Percentiles rank a stretch among this genome's conserved stretches.
Conservation (phyloP, 2,797 vertebrate species). For the Sebastolobus altivelis region DNA sequence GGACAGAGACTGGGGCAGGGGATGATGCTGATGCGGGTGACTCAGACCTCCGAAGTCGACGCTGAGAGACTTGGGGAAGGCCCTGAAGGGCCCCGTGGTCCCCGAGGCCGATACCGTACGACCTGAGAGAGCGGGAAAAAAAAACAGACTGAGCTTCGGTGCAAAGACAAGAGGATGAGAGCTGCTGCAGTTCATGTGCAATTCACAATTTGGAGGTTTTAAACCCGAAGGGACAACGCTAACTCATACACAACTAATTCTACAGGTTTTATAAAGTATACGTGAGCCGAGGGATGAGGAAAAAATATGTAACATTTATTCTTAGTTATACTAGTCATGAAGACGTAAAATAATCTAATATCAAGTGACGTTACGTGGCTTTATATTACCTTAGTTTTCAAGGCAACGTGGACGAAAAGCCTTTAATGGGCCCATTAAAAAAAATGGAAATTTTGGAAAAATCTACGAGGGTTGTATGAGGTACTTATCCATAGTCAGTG, state of each 20-base stretch:
- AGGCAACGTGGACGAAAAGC: neutral
- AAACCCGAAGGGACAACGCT: neutral
- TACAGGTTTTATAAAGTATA: neutral
- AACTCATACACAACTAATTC: neutral
- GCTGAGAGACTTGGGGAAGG: conserved; percentile 87
- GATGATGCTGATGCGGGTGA: conserved; percentile 66
- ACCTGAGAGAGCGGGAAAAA: conserved; percentile 69
- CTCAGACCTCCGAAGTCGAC: conserved; percentile 85
- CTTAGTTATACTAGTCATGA: neutral
- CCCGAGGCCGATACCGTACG: conserved; percentile 81
- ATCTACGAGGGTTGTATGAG: no score
- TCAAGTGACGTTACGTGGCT: neutral
- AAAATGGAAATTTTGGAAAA: no score
- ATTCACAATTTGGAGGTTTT: neutral
- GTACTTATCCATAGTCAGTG: no score
- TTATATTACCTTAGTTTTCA: neutral
- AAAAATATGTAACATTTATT: neutral
- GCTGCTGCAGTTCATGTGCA: neutral
- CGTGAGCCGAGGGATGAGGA: neutral
- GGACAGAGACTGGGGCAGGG: conserved; percentile 70
- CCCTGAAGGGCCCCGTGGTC: conserved; percentile 83
- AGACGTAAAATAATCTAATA: neutral
- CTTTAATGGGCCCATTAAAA: neutral
- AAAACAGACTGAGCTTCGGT: neutral
- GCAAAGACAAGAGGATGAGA: neutral